These are phyloP conservation scores for Leptinotarsa defecta DNA, from an alignment of 1,140 invertebrate species.

Conservation along the genomic window DNA sequence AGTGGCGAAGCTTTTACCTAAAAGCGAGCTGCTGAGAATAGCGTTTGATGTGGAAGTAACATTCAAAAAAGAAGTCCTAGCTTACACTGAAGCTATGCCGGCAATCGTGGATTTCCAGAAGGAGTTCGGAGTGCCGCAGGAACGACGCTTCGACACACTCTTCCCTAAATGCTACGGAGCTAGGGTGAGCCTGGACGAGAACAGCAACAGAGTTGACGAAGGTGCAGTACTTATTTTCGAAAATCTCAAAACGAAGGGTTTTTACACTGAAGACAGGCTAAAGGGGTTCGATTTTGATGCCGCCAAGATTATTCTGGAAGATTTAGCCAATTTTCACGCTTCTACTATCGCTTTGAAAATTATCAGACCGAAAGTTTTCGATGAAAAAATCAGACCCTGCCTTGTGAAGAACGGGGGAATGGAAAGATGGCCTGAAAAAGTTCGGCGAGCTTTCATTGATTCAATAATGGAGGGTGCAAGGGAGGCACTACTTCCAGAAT, in stretches of 20 bases:
- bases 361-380: conserved; percentile 59
- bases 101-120: conserved; percentile 59
- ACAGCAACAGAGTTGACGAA: conserved; percentile 57
- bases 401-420: conserved; percentile 48
- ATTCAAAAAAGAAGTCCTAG: conserved; percentile 63
- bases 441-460: conserved; percentile 45
- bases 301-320: conserved; percentile 57
- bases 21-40: conserved; percentile 60
- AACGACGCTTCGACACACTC: conserved; percentile 55
- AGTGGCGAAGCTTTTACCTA: conserved; percentile 64
- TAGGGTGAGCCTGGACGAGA: conserved; percentile 56
- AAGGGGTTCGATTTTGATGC: conserved; percentile 60
- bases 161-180: conserved; percentile 62
- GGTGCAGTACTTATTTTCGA: conserved; percentile 64
- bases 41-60: conserved; percentile 64
- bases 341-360: conserved; percentile 62
- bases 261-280: conserved; percentile 58
- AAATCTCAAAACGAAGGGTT: conserved; percentile 61
- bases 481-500: conserved; percentile 47
- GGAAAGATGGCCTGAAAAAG: conserved; percentile 46
- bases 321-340: conserved; percentile 64
- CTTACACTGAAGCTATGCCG: conserved; percentile 61
- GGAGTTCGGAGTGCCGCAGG: conserved; percentile 55
- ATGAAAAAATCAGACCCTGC: conserved; percentile 55
- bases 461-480: conserved; percentile 48